Percentiles rank a stretch among this genome's conserved stretches.
phyloP scores from a whole-genome alignment of 2,888 invertebrate genomes.

The Syrphus vitripennis region DNA sequence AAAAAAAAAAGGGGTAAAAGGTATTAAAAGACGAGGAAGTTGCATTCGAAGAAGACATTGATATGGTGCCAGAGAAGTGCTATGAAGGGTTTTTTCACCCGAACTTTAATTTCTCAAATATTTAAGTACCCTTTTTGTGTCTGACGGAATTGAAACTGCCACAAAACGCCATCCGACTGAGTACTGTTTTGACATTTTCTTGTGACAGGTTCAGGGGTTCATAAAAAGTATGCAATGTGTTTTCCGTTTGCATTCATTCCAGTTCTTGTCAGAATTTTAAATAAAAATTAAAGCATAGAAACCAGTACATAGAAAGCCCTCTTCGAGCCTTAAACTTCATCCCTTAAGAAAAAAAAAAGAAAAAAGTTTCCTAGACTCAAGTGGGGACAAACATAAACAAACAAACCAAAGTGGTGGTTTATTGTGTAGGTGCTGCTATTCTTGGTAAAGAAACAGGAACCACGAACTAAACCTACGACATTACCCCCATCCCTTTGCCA shows the following conservation, averaged over 20 bases:
- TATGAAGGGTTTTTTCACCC: constrained; percentile 3
- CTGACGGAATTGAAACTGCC: constrained; percentile 10
- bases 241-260: background rate
- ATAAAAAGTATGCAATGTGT: background rate
- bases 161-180: constrained; percentile 16
- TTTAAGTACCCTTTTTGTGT: constrained; percentile 26
- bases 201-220: constrained; percentile 5
- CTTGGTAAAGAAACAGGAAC: constrained; percentile 16
- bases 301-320: too few species aligned
- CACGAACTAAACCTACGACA: background rate
- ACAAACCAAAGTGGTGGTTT: background rate
- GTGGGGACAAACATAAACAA: background rate
- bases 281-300: background rate
- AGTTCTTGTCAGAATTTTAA: background rate
- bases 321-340: constrained; percentile 14
- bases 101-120: background rate
- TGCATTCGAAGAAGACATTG: constrained; percentile 26
- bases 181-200: background rate
- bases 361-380: background rate
- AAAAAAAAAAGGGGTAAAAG: background rate
- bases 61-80: constrained; percentile 11
- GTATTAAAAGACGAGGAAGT: background rate
- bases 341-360: too few species aligned
- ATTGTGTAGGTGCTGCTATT: background rate
- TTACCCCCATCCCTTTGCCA: background rate